Conservation (phyloP, 2,888 invertebrate species). For the Lymantria monacha region DNA sequence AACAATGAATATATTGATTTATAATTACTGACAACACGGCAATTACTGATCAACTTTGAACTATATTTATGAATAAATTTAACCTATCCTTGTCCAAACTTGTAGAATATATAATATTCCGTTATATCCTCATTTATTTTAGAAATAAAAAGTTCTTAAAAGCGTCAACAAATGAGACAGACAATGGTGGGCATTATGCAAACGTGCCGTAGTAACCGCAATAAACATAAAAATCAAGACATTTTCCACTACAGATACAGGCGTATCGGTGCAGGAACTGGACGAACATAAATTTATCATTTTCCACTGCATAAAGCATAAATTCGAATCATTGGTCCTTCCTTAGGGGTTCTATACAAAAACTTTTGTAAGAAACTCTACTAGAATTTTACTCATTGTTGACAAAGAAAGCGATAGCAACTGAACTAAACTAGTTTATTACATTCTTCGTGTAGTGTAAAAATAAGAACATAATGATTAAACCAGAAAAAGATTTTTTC, state of each 20-base stretch:
- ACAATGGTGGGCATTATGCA: constrained; percentile 61
- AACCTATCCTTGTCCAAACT: no score
- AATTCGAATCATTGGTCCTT: constrained; percentile 78
- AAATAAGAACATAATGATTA: neutral
- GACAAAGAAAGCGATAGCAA: constrained; percentile 4
- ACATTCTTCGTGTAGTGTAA: neutral
- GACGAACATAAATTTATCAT: constrained; percentile 79
- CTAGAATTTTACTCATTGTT: constrained; percentile 16
- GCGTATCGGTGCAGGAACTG: constrained; percentile 69
- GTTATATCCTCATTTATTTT: no score
- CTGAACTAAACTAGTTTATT: constrained; percentile 1
- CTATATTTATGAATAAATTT: no score
- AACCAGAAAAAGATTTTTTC: neutral
- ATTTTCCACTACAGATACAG: constrained; percentile 44
- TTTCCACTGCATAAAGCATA: constrained; percentile 81
- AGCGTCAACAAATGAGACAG: constrained; percentile 25
- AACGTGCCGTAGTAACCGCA: constrained; percentile 71
- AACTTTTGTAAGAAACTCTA: constrained; percentile 34
- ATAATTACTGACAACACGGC: no score
- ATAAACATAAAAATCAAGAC: constrained; percentile 73
- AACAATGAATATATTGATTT: no score
- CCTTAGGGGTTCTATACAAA: constrained; percentile 49
- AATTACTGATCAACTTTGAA: no score
- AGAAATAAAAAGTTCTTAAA: constrained; percentile 2
- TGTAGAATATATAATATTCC: no score